phyloP scores from a whole-genome alignment of 1,140 invertebrate species.

The Whitmania pigra region DNA sequence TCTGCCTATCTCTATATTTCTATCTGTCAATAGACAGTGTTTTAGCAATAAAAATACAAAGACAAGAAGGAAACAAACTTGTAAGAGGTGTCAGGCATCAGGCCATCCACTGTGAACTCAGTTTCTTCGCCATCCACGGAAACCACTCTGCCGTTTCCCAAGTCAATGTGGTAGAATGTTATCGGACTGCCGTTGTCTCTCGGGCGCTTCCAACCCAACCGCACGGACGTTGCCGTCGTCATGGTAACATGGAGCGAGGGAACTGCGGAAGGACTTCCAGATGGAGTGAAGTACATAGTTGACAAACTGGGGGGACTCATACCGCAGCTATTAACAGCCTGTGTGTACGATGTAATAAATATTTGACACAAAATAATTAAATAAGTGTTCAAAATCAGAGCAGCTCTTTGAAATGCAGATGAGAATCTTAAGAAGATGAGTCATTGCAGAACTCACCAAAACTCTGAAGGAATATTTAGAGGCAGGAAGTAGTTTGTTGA shows the following conservation, averaged over 20 bases:
- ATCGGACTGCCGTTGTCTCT: constrained; percentile 53
- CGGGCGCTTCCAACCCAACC: constrained; percentile 60
- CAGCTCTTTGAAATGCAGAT: no score
- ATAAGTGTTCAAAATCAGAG: no score
- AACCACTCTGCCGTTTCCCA: constrained; percentile 46
- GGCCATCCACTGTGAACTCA: constrained; percentile 40
- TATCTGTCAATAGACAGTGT: no score
- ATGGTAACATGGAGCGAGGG: constrained; percentile 46
- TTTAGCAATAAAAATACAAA: no score
- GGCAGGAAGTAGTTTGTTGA: constrained; percentile 61
- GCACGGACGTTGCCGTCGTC: constrained; percentile 55
- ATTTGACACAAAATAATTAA: no score
- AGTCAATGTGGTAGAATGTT: constrained; percentile 60
- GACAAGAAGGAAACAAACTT: constrained; percentile 3
- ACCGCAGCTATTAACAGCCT: constrained; percentile 41
- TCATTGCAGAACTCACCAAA: constrained; percentile 39
- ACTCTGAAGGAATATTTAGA: constrained; percentile 65
- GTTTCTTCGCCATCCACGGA: constrained; percentile 26
- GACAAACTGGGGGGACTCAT: constrained; percentile 35
- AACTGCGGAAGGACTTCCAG: constrained; percentile 38
- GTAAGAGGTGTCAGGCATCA: constrained; percentile 49
- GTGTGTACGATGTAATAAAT: background rate
- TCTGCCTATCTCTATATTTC: no score
- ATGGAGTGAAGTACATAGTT: constrained; percentile 33
- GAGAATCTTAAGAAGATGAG: no score